These are phyloP conservation scores for Megaptera novaeangliae DNA, from an alignment of 2,113 vertebrate species.

Conservation along the genomic window DNA sequence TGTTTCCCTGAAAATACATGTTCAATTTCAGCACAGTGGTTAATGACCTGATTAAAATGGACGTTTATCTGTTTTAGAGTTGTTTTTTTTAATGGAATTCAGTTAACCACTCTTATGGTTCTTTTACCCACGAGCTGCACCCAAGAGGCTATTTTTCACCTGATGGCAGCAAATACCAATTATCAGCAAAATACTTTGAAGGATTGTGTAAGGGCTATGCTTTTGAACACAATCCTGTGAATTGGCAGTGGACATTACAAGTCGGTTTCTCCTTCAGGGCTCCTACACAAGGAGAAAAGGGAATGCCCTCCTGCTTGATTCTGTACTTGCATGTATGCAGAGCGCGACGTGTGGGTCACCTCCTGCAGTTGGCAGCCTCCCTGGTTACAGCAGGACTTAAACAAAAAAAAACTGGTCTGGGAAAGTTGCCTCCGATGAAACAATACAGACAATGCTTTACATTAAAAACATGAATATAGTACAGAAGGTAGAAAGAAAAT, in stretches of 20 bases:
- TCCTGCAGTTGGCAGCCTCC: background rate
- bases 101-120: background rate
- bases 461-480: background rate
- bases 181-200: background rate
- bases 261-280: background rate
- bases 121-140: background rate
- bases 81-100: background rate
- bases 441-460: background rate
- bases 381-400: background rate
- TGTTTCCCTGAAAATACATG: background rate
- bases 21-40: background rate
- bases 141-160: background rate
- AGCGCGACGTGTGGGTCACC: background rate
- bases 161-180: background rate
- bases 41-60: conserved; percentile 48
- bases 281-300: background rate
- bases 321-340: background rate
- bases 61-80: conserved; percentile 32
- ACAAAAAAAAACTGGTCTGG: background rate
- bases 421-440: background rate
- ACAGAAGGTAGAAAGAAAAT: background rate
- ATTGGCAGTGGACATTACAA: background rate
- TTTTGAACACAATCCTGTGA: background rate
- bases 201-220: background rate
- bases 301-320: background rate